Conservation (phyloP, 2,113 vertebrate species). For the Edolisoma coerulescens region DNA sequence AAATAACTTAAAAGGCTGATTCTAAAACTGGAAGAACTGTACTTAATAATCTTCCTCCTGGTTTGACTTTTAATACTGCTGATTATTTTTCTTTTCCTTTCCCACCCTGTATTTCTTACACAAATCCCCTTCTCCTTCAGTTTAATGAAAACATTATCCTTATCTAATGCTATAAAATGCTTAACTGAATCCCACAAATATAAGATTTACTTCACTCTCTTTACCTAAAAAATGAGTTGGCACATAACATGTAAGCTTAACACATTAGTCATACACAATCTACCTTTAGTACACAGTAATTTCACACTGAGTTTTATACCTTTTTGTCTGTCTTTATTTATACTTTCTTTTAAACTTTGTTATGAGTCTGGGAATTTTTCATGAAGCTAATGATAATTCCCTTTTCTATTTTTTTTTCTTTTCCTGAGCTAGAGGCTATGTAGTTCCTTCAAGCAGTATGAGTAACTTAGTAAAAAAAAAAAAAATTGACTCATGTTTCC, state of each 20-base stretch:
- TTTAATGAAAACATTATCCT: constrained; percentile 22
- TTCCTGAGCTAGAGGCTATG: background rate
- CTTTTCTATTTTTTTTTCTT: background rate
- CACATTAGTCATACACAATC: background rate
- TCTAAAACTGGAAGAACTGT: background rate
- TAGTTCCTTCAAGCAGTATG: background rate
- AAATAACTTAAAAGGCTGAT: background rate
- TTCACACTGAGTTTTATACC: background rate
- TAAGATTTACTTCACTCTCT: background rate
- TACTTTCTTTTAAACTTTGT: background rate
- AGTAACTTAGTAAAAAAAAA: background rate
- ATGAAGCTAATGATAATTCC: background rate
- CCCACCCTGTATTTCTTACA: background rate
- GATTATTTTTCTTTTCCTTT: constrained; percentile 13
- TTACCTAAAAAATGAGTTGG: background rate
- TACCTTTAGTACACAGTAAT: background rate
- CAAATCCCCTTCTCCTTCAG: background rate
- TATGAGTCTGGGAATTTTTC: background rate
- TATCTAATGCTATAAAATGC: background rate
- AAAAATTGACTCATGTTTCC: constrained; percentile 1
- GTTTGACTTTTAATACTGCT: background rate
- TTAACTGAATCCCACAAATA: background rate
- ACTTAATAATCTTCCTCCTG: background rate
- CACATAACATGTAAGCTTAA: background rate
- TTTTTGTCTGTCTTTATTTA: background rate